Evolutionary conservation across 2,797 vertebrate species (phyloP).

Genomic region (Etheostoma perlongum): DNA sequence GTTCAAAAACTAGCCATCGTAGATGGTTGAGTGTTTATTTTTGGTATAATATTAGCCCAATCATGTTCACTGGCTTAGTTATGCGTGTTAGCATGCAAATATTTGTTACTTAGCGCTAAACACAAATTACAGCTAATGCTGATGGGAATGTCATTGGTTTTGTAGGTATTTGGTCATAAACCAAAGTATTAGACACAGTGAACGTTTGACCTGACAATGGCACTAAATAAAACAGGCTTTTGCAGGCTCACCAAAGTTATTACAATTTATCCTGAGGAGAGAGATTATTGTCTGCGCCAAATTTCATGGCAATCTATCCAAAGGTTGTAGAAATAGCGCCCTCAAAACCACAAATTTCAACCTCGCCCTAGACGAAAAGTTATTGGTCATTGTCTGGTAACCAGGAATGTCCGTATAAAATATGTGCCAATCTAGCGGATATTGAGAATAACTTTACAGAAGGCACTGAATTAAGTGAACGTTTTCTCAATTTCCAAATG

Average conservation of each 20-base stretch:
- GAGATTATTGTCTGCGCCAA: background rate
- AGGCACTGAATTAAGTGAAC: background rate
- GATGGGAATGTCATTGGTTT: background rate
- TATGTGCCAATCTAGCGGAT: background rate
- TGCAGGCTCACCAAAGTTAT: background rate
- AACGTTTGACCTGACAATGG: background rate
- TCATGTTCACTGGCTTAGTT: background rate
- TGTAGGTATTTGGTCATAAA: background rate
- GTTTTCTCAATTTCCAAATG: slow-evolving; percentile 15
- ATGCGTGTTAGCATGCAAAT: background rate
- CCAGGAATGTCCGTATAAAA: background rate
- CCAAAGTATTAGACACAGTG: background rate
- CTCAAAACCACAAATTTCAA: background rate
- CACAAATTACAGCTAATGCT: background rate
- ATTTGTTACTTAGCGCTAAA: background rate
- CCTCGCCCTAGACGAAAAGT: background rate
- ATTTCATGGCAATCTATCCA: background rate
- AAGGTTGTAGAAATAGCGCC: too few relatives aligned
- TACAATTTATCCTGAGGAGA: background rate
- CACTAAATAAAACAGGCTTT: background rate
- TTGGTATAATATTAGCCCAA: background rate
- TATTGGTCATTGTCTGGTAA: background rate
- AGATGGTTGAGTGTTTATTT: background rate
- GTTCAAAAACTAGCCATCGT: background rate
- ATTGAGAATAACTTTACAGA: background rate